These are phyloP conservation scores for Anas georgica DNA, from an alignment of 2,797 vertebrate species.

Conservation along the genomic window DNA sequence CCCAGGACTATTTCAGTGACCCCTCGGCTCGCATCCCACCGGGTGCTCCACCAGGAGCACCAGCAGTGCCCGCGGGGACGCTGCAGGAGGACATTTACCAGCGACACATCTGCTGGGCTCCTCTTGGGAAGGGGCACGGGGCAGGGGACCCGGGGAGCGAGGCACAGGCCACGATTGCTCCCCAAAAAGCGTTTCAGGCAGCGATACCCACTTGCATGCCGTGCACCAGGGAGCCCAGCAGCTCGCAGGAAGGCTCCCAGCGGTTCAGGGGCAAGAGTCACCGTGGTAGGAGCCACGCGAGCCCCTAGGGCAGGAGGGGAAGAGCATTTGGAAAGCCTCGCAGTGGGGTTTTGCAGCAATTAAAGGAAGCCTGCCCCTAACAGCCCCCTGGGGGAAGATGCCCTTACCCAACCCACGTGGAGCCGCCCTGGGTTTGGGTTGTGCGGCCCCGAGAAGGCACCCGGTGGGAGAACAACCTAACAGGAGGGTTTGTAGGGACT, in stretches of 20 bases:
- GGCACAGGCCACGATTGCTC: rapidly evolving
- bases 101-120: rapidly evolving
- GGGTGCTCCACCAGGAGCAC: neutral
- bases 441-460: neutral
- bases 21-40: neutral
- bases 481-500: neutral
- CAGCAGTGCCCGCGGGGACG: neutral
- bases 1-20: neutral
- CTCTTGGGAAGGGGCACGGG: neutral
- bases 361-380: neutral
- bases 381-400: too few relatives aligned
- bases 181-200: neutral
- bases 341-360: neutral
- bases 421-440: neutral
- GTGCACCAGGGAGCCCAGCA: neutral
- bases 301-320: neutral
- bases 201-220: rapidly evolving
- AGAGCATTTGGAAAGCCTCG: neutral
- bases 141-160: rapidly evolving
- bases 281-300: neutral
- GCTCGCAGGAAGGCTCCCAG: rapidly evolving
- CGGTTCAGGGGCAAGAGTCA: neutral
- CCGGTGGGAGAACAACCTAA: neutral
- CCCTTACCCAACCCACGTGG: too few relatives aligned
- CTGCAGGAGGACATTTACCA: rapidly evolving